Base-by-base conservation (phyloP, 1,140 invertebrate genomes). In the Drosophila burlai region DNA sequence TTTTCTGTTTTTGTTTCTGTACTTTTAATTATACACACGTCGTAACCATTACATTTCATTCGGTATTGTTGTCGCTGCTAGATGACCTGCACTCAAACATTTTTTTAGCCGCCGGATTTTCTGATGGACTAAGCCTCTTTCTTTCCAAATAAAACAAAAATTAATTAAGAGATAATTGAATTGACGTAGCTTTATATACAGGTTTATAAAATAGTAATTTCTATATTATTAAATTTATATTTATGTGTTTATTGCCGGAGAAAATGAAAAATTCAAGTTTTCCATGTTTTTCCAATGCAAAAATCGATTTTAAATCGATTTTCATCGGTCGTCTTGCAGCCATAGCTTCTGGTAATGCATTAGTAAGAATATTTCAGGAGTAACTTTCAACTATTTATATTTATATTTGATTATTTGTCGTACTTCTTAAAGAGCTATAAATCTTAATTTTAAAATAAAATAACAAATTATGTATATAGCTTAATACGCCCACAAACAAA, bases 11-110 rank as follows among this genome's bases (percentile, higher is more conserved):
- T 31, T 52, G 47, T 73, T 40, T 49, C 74, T 49, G 60, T 61
- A 55, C 69, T 91, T 90, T 90, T 90, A 90, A 90, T 90, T 90
- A 90, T 90, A 90, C 82, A 90, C 85, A 90, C 85, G 85, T 89
- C 85, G 78, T 76, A 72, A 68, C 79, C 81, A 89, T 90, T 90
- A 90, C 85, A 90, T 90, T 84, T 81, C 85, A 80, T 80, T 91
- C 68, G 58, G 85, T 66, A 81, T 84, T 83, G 84, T 89, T 89
- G 81, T 89, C 72, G 55, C 46, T 42, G 18, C 65, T 65, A 65
- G 61, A 65, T 65, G 66, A 47, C 61, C 65, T 38, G 61, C 61
- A 69, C 47, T 34, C 50, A 8, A 34, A 34, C 1, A 34, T 15
- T 18, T 52, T n/a, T 34, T 34, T 29, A 4, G 7, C 4, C 8